Percentiles rank a stretch among this genome's conserved stretches.
These are phyloP conservation scores for Tetragonula carbonaria DNA, from an alignment of 2,888 invertebrate genomes.

Conservation along the genomic window DNA sequence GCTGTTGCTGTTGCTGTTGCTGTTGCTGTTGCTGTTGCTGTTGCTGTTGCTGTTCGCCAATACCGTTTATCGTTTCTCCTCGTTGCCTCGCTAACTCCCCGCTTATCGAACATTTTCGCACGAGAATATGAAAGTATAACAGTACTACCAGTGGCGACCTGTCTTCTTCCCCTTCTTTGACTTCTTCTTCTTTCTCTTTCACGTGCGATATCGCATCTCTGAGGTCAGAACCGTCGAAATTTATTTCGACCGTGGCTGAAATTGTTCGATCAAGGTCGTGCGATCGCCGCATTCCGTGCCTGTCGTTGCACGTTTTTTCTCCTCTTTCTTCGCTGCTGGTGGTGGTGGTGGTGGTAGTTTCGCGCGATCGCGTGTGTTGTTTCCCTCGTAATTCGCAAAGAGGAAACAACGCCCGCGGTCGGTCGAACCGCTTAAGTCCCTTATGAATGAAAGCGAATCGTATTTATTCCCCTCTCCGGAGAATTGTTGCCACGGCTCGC, in stretches of 20 bases:
- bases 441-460: conserved; percentile 33
- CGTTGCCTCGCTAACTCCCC: neutral
- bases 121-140: conserved; percentile 1
- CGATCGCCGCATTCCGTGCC: neutral
- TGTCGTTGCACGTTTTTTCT: neutral
- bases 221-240: neutral
- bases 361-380: conserved; percentile 18
- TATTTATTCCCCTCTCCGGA: neutral
- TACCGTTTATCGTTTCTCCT: neutral
- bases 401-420: conserved; percentile 17
- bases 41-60: too few species aligned
- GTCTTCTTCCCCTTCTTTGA: too few species aligned
- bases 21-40: neutral
- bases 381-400: conserved; percentile 13
- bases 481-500: too few species aligned
- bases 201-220: conserved; percentile 17
- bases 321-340: too few species aligned
- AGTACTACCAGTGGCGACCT: neutral
- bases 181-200: neutral
- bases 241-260: neutral
- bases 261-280: conserved; percentile 28
- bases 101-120: conserved; percentile 3
- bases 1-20: too few species aligned
- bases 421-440: conserved; percentile 15
- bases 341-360: neutral